A percentile compares a stretch with the other conserved stretches of the same genome.
Conservation (phyloP, 2,113 vertebrate species). For the Steatornis caripensis region DNA sequence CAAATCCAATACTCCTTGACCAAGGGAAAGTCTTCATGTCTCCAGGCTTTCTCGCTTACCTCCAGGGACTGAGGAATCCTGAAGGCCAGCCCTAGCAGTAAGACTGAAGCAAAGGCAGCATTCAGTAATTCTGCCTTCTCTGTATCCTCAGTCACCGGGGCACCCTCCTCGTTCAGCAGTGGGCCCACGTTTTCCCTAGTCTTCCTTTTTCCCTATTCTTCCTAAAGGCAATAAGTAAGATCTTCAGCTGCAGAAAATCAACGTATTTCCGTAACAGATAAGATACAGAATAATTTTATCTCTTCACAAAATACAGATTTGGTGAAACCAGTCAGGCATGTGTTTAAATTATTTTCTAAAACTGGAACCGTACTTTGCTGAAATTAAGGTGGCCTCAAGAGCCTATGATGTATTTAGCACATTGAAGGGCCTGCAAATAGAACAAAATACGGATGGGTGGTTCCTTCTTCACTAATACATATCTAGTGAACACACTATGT, state of each 20-base stretch:
- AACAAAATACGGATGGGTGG: neutral
- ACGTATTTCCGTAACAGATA: neutral
- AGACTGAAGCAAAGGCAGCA: too few species aligned
- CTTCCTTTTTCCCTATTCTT: too few species aligned
- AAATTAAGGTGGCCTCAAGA: neutral
- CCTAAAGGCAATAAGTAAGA: neutral
- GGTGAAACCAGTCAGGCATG: neutral
- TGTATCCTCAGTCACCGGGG: too few species aligned
- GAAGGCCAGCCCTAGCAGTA: too few species aligned
- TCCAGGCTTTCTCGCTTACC: too few species aligned
- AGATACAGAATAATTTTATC: neutral
- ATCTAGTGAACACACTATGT: neutral
- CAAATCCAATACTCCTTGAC: too few species aligned
- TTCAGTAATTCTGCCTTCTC: too few species aligned
- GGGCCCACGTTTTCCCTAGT: too few species aligned
- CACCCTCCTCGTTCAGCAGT: too few species aligned
- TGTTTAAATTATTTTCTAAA: neutral
- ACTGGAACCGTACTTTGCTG: neutral
- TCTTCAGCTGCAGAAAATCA: neutral
- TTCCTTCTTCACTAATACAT: neutral
- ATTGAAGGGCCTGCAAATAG: neutral
- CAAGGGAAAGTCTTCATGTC: too few species aligned
- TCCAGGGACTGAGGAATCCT: too few species aligned
- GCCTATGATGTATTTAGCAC: neutral
- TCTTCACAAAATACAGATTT: neutral